These are phyloP conservation scores for Pogonophryne albipinna DNA, from an alignment of 2,797 vertebrate species.

Conservation along the genomic window DNA sequence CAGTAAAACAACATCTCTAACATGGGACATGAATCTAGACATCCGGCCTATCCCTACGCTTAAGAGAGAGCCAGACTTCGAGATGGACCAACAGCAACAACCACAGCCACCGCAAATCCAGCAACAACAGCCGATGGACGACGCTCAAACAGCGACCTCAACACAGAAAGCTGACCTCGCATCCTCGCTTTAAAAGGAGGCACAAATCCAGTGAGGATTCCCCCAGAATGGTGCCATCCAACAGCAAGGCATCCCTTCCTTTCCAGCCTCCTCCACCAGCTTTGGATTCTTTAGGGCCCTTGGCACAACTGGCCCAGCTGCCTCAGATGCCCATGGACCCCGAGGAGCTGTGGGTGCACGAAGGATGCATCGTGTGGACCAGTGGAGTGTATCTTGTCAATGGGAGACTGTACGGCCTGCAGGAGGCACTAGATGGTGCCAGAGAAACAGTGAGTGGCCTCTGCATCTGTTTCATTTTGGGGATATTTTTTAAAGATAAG, in stretches of 20 bases:
- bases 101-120: slow-evolving; percentile 59
- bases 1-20: slow-evolving; percentile 62
- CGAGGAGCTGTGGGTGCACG: slow-evolving; percentile 99
- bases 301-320: slow-evolving; percentile 91
- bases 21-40: slow-evolving; percentile 76
- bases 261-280: slow-evolving; percentile 93
- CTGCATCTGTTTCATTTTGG: slow-evolving; percentile 13
- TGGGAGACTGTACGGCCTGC: slow-evolving; percentile 97
- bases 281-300: slow-evolving; percentile 88
- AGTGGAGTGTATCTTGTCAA: slow-evolving; percentile 98
- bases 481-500: background rate
- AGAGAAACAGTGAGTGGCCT: slow-evolving; percentile 92
- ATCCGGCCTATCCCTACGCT: slow-evolving; percentile 72
- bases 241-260: slow-evolving; percentile 88
- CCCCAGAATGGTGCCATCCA: slow-evolving; percentile 89
- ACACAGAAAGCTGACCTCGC: slow-evolving; percentile 91
- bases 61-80: slow-evolving; percentile 76
- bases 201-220: slow-evolving; percentile 96
- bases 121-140: slow-evolving; percentile 66
- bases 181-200: slow-evolving; percentile 96
- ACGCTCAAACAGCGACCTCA: slow-evolving; percentile 83
- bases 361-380: slow-evolving; percentile 98
- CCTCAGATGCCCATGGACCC: slow-evolving; percentile 98
- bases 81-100: slow-evolving; percentile 68
- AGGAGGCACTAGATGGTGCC: slow-evolving; percentile 97